phyloP scores from a whole-genome alignment of 2,888 invertebrate genomes.

The Lasioglossum morio region DNA sequence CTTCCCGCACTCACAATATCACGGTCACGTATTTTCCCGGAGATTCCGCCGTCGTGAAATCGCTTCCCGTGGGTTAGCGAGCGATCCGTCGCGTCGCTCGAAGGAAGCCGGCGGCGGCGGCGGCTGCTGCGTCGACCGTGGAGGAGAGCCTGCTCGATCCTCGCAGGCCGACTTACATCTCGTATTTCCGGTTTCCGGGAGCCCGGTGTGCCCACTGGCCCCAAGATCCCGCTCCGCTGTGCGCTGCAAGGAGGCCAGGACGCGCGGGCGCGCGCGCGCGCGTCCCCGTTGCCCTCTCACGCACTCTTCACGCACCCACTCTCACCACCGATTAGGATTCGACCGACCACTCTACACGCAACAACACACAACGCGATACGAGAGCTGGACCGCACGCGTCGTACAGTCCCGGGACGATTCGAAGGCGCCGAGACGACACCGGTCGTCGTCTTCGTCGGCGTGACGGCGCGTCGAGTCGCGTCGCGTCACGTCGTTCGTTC shows the following conservation, averaged over 20 bases:
- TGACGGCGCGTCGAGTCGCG: not conserved
- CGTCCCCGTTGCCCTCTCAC: not conserved
- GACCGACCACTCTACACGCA: constrained; percentile 35
- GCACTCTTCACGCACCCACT: not conserved
- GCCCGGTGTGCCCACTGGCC: not conserved
- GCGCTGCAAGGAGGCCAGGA: constrained; percentile 10
- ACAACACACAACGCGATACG: constrained; percentile 25
- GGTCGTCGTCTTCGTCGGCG: not conserved
- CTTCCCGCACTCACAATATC: constrained; percentile 39
- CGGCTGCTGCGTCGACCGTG: not conserved
- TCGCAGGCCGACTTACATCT: constrained; percentile 43
- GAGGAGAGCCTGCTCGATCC: not conserved
- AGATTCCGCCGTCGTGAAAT: not conserved
- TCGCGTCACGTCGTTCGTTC: constrained; percentile 2
- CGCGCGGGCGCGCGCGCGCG: not conserved
- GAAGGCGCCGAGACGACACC: not conserved
- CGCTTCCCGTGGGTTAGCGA: not conserved
- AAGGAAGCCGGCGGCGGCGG: not conserved
- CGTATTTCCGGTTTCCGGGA: constrained; percentile 27
- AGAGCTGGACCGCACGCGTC: not conserved
- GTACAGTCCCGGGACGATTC: not conserved
- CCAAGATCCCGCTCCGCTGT: not conserved
- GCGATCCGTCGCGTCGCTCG: constrained; percentile 1
- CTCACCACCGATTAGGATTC: constrained; percentile 3
- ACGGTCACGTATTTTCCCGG: constrained; percentile 23